Evolutionary conservation across 2,888 invertebrate species (phyloP), one percentile per base, ranked within the genome.

Genomic region (Tetropium fuscum): DNA sequence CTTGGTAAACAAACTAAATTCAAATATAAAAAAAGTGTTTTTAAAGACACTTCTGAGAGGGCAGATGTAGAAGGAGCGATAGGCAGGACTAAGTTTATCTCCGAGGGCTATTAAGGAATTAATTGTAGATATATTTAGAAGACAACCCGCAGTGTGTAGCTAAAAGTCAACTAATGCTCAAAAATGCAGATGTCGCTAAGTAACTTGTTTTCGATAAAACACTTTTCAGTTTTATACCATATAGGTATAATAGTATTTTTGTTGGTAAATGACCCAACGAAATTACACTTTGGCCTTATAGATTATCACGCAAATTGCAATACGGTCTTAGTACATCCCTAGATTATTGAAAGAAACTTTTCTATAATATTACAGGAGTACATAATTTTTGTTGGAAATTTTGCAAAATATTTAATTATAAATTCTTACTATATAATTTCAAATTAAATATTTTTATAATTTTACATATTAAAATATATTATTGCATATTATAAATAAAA

Each of bases 11-110:
- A n/a, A n/a, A n/a, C n/a, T n/a, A n/a, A n/a, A n/a, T n/a, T n/a
- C n/a, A 13, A 58, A 53, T 38, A 51, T 64, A 8, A 74, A 76
- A 60, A 74, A 76, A 44, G 57, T 73, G 16, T 74, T 77, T 64
- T 51, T 66, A 25, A 77, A 77, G 58, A 64, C 69, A 13, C 69
- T 71, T 10, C 34, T 43, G 20, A 32, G 55, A 56, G 54, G 56
- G 40, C 47, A 60, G 34, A 34, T 55, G 38, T 62, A 55, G 47
- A 58, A 48, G 25, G 62, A 62, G 27, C 34, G n/a, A 48, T 27
- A 44, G 10, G 49, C 59, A 49, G 44, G 48, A 40, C 13, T 55
- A 2, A 45, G 40, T 36, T 32, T 59, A 43, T 55, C 48, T 16
- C 71, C 71, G 3, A 61, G 71, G 25, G 69, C 72, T 1, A 60